A percentile compares a stretch with the other conserved stretches of the same genome.
These are phyloP conservation scores for Barypeithes pellucidus DNA, from an alignment of 2,888 invertebrate species.

Conservation along the genomic window DNA sequence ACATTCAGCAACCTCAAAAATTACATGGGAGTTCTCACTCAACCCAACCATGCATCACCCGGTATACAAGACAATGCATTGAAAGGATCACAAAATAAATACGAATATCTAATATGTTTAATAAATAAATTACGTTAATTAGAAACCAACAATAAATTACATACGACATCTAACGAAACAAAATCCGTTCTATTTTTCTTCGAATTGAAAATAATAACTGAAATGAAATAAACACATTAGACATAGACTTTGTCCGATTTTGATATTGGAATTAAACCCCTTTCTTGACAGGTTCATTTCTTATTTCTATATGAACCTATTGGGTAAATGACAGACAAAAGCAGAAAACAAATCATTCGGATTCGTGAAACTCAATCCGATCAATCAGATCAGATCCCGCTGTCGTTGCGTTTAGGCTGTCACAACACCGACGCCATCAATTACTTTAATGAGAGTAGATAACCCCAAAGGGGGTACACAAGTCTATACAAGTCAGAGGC, in stretches of 20 bases:
- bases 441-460: constrained; percentile 70
- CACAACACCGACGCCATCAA: constrained; percentile 66
- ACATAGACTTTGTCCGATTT: constrained; percentile 28
- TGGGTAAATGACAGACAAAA: constrained; percentile 55
- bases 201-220: constrained; percentile 37
- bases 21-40: too few relatives aligned
- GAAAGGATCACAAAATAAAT: too few relatives aligned
- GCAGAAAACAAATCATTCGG: constrained; percentile 62
- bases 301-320: constrained; percentile 41
- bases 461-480: constrained; percentile 56
- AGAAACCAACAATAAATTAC: not conserved
- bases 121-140: not conserved
- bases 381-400: constrained; percentile 68
- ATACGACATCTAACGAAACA: constrained; percentile 26
- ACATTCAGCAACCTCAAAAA: too few relatives aligned
- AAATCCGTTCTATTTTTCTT: constrained; percentile 27
- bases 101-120: too few relatives aligned
- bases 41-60: too few relatives aligned
- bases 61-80: too few relatives aligned
- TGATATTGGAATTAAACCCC: constrained; percentile 41
- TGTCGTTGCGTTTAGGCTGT: constrained; percentile 56
- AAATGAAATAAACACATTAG: constrained; percentile 41
- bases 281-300: constrained; percentile 47
- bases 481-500: constrained; percentile 20
- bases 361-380: constrained; percentile 69